Conservation (phyloP, 2,113 vertebrate genomes). For the Ptilonorhynchus violaceus region DNA sequence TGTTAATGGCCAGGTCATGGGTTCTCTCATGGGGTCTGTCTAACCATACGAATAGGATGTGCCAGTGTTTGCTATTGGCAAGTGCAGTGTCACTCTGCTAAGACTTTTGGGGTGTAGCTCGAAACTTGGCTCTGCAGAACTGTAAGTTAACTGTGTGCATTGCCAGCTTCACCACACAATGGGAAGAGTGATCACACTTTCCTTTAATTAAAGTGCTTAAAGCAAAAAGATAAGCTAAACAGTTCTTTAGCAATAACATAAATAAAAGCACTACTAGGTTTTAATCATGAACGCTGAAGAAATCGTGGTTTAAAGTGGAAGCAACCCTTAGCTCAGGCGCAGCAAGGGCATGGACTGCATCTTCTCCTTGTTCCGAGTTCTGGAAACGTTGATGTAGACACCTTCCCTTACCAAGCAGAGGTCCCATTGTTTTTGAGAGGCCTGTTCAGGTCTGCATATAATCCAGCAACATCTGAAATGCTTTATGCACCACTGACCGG, state of each 20-base stretch:
- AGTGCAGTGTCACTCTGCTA: background rate
- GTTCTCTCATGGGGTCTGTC: background rate
- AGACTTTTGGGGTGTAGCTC: background rate
- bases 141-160: background rate
- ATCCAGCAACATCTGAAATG: background rate
- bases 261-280: background rate
- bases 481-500: background rate
- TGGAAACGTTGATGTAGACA: background rate
- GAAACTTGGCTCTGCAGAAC: slow-evolving; percentile 48
- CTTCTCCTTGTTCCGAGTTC: background rate
- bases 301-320: background rate
- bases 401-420: background rate
- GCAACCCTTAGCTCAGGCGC: rapidly evolving
- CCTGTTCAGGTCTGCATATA: background rate
- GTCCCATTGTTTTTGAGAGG: background rate
- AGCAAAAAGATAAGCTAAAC: background rate
- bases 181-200: background rate
- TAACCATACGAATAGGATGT: background rate
- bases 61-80: background rate
- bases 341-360: background rate
- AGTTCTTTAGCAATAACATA: background rate
- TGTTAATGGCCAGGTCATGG: background rate
- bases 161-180: background rate
- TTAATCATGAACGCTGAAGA: background rate
- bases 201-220: background rate